phyloP scores from a whole-genome alignment of 1,140 invertebrate genomes.

The Brachionus rotundiformis region DNA sequence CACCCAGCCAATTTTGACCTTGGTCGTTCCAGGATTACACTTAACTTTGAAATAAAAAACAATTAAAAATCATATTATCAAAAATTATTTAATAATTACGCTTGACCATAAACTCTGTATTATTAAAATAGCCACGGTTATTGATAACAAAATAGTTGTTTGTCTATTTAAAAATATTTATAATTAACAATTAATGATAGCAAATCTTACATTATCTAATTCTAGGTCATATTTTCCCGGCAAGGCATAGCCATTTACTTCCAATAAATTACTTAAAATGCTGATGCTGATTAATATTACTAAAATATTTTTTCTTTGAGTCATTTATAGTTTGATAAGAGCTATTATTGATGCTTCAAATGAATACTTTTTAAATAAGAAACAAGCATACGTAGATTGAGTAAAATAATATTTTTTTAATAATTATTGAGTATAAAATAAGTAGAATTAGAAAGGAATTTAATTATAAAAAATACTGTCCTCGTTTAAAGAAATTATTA shows the following conservation, averaged over 20 bases:
- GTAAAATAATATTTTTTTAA: not conserved
- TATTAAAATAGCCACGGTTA: slow-evolving; percentile 41
- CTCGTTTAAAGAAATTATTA: not conserved
- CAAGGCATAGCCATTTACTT: not conserved
- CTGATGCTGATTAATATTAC: not conserved
- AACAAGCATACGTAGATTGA: not conserved
- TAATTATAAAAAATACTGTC: not conserved
- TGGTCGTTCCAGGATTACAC: slow-evolving; percentile 1
- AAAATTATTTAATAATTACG: no score
- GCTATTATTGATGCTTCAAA: not conserved
- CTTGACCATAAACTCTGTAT: not conserved
- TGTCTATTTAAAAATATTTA: no score
- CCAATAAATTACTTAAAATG: not conserved
- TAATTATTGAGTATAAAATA: not conserved
- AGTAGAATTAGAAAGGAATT: not conserved
- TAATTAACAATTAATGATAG: no score
- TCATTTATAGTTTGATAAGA: not conserved
- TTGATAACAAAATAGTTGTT: not conserved
- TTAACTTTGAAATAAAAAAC: not conserved
- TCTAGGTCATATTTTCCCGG: slow-evolving; percentile 15
- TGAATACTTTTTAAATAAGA: not conserved
- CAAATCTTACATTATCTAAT: slow-evolving; percentile 4
- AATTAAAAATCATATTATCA: no score
- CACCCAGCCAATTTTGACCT: slow-evolving; percentile 38
- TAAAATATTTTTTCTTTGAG: slow-evolving; percentile 2